Conservation (phyloP, 2,797 vertebrate species). For the Adrianichthys oophorus region DNA sequence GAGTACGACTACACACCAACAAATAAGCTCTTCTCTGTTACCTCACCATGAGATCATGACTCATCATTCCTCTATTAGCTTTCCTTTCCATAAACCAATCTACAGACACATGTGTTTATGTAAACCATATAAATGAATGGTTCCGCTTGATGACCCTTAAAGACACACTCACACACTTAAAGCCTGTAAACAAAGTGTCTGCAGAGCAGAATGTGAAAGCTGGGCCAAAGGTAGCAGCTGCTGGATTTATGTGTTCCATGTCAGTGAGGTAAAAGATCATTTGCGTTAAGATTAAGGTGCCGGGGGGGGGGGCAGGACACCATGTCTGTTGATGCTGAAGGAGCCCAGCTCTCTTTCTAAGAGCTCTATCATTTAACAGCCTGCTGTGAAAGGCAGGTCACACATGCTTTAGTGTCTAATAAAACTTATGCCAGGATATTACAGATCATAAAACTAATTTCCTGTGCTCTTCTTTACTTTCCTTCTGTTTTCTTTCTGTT, state of each 20-base stretch:
- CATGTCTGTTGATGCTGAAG: constrained; percentile 28
- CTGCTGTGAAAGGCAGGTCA: constrained; percentile 61
- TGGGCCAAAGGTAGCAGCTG: constrained; percentile 46
- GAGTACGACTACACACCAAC: constrained; percentile 1
- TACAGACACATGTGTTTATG: constrained; percentile 62
- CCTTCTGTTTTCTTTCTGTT: constrained; percentile 18
- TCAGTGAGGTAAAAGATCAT: constrained; percentile 51
- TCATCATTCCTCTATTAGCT: constrained; percentile 56
- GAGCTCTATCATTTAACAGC: constrained; percentile 67
- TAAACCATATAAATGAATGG: constrained; percentile 63
- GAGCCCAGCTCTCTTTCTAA: constrained; percentile 33
- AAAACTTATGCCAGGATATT: constrained; percentile 76
- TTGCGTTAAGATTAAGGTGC: constrained; percentile 26
- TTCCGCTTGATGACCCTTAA: constrained; percentile 47
- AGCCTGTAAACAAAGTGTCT: constrained; percentile 55
- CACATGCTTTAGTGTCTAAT: constrained; percentile 67
- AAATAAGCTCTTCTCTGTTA: constrained; percentile 21
- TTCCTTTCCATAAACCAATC: constrained; percentile 61
- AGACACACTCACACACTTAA: constrained; percentile 42
- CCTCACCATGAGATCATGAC: constrained; percentile 55
- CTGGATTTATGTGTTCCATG: constrained; percentile 63
- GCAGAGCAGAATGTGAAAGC: constrained; percentile 38
- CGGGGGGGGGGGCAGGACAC: constrained; percentile 14
- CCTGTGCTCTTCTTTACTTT: constrained; percentile 10
- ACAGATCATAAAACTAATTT: constrained; percentile 75